These are phyloP conservation scores for pig (Sus scrofa) DNA, from an alignment of 2,113 vertebrate genomes.

Conservation along the genomic window T2T-Sscrofa CM000812.6:268663501-268664000, in stretches of 20 bases:
- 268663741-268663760: too few relatives aligned
- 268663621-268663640: too few relatives aligned
- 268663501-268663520: neutral
- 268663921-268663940: rapidly evolving
- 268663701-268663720: too few relatives aligned
- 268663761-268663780: too few relatives aligned
- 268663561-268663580: too few relatives aligned
- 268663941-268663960: neutral
- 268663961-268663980: neutral
- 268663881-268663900: rapidly evolving
- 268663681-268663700: too few relatives aligned
- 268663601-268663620: too few relatives aligned
- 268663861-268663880: neutral
- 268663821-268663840: neutral
- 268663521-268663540: neutral
- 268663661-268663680: too few relatives aligned
- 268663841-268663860: neutral
- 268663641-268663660: too few relatives aligned
- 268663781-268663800: neutral
- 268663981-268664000: neutral
- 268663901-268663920: neutral
- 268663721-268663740: too few relatives aligned
- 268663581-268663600: too few relatives aligned
- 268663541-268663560: too few relatives aligned
- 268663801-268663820: neutral